phyloP scores from a whole-genome alignment of 2,797 vertebrate species.

The Paratrypauchen microcephalus region DNA sequence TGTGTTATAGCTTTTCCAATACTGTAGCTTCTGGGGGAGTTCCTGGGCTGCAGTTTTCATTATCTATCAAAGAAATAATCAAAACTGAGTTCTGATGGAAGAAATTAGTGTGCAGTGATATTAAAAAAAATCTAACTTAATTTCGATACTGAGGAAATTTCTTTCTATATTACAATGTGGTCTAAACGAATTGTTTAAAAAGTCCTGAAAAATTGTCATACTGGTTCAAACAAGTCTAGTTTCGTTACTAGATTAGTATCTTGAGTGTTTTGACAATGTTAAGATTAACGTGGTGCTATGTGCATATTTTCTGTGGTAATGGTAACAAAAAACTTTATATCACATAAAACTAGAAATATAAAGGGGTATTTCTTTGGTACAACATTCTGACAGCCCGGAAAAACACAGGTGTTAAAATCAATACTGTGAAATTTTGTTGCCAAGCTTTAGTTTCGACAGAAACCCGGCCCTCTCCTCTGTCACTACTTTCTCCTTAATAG shows the following conservation, averaged over 20 bases:
- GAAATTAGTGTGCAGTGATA: no score
- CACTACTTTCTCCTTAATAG: no score
- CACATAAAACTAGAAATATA: neutral
- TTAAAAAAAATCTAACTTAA: no score
- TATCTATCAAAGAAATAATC: neutral
- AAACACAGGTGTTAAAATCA: neutral
- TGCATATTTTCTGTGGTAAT: neutral
- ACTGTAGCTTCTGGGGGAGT: neutral
- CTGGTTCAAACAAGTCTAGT: neutral
- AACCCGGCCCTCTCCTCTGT: neutral
- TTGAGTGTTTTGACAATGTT: no score
- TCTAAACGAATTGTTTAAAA: no score
- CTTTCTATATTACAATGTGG: neutral
- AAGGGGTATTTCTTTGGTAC: neutral
- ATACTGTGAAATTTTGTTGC: neutral
- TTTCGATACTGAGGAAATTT: neutral
- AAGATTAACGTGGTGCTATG: neutral
- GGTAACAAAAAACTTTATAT: neutral
- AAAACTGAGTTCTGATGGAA: no score
- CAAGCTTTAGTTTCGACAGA: neutral
- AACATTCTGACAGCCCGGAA: neutral
- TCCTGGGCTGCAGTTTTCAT: neutral
- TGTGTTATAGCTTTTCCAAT: neutral
- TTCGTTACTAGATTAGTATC: neutral
- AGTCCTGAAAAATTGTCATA: no score